A percentile compares a stretch with the other conserved stretches of the same genome.
These are phyloP conservation scores for Lampropteryx suffumata DNA, from an alignment of 2,888 invertebrate genomes.

Conservation along the genomic window DNA sequence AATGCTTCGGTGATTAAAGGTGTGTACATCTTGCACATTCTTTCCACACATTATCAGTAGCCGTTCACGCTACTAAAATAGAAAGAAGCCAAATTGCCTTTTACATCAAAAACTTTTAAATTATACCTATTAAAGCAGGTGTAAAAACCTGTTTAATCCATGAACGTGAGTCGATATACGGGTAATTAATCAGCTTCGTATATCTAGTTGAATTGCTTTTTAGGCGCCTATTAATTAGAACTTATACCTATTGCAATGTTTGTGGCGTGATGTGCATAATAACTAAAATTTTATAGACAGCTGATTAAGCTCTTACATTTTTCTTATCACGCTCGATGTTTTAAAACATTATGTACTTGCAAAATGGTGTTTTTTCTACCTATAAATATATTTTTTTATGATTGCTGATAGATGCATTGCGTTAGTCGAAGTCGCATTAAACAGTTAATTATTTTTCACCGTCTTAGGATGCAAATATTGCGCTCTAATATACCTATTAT, in stretches of 20 bases:
- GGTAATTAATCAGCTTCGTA: constrained; percentile 34
- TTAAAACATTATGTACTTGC: too few relatives aligned
- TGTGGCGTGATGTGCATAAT: too few relatives aligned
- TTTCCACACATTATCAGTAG: constrained; percentile 1
- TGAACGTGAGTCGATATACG: constrained; percentile 26
- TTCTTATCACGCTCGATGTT: too few relatives aligned
- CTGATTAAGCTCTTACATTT: too few relatives aligned
- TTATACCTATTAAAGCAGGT: constrained; percentile 24
- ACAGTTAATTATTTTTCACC: too few relatives aligned
- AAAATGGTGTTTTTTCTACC: too few relatives aligned
- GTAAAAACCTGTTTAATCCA: constrained; percentile 34
- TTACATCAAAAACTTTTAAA: constrained; percentile 15
- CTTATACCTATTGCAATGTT: background rate
- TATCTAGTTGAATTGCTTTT: constrained; percentile 22
- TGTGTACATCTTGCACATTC: constrained; percentile 6
- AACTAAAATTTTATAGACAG: too few relatives aligned
- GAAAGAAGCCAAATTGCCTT: constrained; percentile 9
- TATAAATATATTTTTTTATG: too few relatives aligned
- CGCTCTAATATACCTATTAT: too few relatives aligned
- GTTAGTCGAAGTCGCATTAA: too few relatives aligned
- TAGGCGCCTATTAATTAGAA: constrained; percentile 20
- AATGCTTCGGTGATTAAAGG: background rate
- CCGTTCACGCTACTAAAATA: constrained; percentile 6
- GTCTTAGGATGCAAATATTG: too few relatives aligned
- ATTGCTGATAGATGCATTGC: too few relatives aligned